phyloP scores from a whole-genome alignment of 2,888 invertebrate species.

The Phaedon cochleariae region DNA sequence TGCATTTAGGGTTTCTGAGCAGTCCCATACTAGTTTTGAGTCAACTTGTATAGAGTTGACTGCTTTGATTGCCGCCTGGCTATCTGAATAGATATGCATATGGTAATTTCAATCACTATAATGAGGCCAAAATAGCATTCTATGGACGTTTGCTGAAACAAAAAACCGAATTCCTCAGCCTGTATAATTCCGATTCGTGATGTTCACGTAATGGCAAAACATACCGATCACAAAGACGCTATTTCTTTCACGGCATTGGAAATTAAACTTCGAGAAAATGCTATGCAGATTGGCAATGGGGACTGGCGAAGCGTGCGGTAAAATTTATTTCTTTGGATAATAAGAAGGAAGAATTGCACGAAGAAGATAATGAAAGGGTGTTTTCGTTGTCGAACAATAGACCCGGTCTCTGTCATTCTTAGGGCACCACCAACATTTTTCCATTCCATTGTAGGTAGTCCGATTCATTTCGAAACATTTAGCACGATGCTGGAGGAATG shows the following conservation, averaged over 20 bases:
- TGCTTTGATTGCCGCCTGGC: too few relatives aligned
- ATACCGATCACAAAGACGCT: slow-evolving; percentile 10
- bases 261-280: slow-evolving; percentile 37
- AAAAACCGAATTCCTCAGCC: too few relatives aligned
- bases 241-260: slow-evolving; percentile 29
- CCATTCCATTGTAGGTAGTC: slow-evolving; percentile 50
- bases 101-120: too few relatives aligned
- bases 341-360: slow-evolving; percentile 56
- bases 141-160: too few relatives aligned
- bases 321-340: slow-evolving; percentile 49
- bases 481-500: slow-evolving; percentile 54
- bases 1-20: too few relatives aligned
- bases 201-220: not conserved
- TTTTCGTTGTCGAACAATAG: slow-evolving; percentile 48
- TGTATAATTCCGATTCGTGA: slow-evolving; percentile 10
- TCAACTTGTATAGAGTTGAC: too few relatives aligned
- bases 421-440: slow-evolving; percentile 51
- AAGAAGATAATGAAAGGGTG: slow-evolving; percentile 59
- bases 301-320: slow-evolving; percentile 37
- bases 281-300: slow-evolving; percentile 38
- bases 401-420: slow-evolving; percentile 54
- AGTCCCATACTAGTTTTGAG: too few relatives aligned
- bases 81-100: too few relatives aligned
- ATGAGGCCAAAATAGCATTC: too few relatives aligned
- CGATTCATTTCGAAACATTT: slow-evolving; percentile 58